These are phyloP conservation scores for Heliconius hermathena DNA, from an alignment of 1,140 invertebrate species.

Conservation along the genomic window DNA sequence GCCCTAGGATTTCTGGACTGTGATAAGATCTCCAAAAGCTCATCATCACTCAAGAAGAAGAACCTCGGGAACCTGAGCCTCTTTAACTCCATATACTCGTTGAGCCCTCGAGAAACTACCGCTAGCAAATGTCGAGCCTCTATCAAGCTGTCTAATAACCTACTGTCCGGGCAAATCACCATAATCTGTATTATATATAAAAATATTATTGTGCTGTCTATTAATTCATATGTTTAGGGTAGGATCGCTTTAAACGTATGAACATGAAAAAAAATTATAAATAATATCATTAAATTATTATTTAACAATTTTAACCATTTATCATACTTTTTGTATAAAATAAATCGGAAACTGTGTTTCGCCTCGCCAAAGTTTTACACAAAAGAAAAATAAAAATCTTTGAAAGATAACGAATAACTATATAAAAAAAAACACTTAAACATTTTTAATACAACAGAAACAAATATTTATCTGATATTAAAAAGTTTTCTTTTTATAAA, in stretches of 20 bases:
- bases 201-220: neutral
- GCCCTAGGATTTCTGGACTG: conserved; percentile 88
- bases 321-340: neutral
- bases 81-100: conserved; percentile 89
- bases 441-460: no score
- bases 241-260: no score
- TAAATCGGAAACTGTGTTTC: neutral
- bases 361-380: no score
- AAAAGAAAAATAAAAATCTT: no score
- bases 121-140: conserved; percentile 86
- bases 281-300: neutral
- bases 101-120: conserved; percentile 87
- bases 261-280: neutral
- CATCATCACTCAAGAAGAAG: conserved; percentile 91
- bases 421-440: no score
- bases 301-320: neutral
- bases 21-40: conserved; percentile 89
- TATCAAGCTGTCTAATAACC: conserved; percentile 85
- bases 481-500: no score
- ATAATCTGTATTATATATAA: conserved; percentile 81
- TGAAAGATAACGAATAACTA: no score
- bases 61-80: conserved; percentile 87
- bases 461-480: no score
- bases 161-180: conserved; percentile 82
- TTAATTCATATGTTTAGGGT: no score